Evolutionary conservation across 2,888 invertebrate species (phyloP), one percentile per base, ranked within the genome.

Genomic region (Octodonta nipae): DNA sequence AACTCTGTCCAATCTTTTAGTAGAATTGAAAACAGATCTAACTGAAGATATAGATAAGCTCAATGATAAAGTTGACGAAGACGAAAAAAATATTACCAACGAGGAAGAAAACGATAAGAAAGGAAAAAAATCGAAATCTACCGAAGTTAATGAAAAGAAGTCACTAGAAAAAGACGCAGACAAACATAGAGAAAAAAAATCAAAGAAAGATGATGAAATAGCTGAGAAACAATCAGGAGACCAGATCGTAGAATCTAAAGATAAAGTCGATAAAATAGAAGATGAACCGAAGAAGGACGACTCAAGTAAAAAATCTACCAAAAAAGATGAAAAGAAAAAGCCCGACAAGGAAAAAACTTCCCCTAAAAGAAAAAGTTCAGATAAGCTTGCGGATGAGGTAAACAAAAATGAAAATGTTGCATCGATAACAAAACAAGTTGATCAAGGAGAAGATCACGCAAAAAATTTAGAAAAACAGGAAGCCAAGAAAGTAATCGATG

Each of bases 261-360:
- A n/a, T 5, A 36, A 40, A 29, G 35, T 42, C 24, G 28, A 43
- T 26, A 37, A 13, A 26, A 38, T n/a, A n/a, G n/a, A n/a, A n/a
- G n/a, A 39, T 13, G 38, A 37, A 11, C 30, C 35, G 27, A 34
- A 32, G 28, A 38, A 37, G 30, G 40, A 32, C 32, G n/a, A n/a
- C n/a, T n/a, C n/a, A n/a, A n/a, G n/a, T n/a, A n/a, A n/a, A n/a
- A n/a, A n/a, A n/a, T n/a, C n/a, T n/a, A n/a, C n/a, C n/a, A n/a
- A n/a, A n/a, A n/a, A n/a, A n/a, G n/a, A n/a, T n/a, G n/a, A n/a
- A n/a, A n/a, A n/a, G n/a, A n/a, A n/a, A n/a, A n/a, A n/a, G n/a
- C n/a, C n/a, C n/a, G n/a, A 41, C 37, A 38, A 37, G 28, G 17
- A 35, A 42, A 13, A 15, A 27, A 15, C 28, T 32, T 15, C 13